phyloP scores from a whole-genome alignment of 2,888 invertebrate genomes.

The Nomada flava region DNA sequence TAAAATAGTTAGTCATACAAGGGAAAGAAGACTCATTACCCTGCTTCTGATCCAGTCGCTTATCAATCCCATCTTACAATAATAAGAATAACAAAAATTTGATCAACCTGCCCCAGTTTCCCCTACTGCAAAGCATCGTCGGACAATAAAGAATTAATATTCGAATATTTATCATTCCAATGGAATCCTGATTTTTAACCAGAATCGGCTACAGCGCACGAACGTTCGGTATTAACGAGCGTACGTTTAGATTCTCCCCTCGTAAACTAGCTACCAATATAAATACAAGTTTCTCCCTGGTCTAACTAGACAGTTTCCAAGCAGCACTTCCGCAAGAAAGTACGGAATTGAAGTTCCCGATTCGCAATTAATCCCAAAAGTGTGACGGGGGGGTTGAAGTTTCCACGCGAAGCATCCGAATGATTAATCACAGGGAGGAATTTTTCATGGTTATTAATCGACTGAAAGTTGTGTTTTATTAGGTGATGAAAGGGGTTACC shows the following conservation, averaged over 20 bases:
- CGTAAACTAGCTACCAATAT: background rate
- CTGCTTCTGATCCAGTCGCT: no score
- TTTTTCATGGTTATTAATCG: background rate
- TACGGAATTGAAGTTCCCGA: background rate
- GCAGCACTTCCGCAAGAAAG: background rate
- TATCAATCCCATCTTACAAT: no score
- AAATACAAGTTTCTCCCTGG: constrained; percentile 6
- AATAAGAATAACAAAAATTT: no score
- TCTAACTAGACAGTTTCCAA: background rate
- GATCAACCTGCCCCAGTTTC: no score
- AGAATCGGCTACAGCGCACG: background rate
- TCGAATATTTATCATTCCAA: no score
- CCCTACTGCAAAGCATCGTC: no score
- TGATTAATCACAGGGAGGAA: background rate
- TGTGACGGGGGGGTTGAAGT: background rate
- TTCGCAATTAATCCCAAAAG: background rate
- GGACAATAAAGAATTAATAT: no score
- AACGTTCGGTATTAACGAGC: background rate
- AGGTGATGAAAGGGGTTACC: background rate
- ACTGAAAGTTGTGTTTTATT: background rate
- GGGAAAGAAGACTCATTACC: no score
- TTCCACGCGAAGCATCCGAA: background rate
- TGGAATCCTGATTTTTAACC: background rate
- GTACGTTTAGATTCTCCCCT: background rate
- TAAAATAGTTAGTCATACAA: no score